A percentile compares a stretch with the other conserved stretches of the same genome.
phyloP scores from a whole-genome alignment of 1,140 invertebrate genomes.

The Lucilia sericata region DNA sequence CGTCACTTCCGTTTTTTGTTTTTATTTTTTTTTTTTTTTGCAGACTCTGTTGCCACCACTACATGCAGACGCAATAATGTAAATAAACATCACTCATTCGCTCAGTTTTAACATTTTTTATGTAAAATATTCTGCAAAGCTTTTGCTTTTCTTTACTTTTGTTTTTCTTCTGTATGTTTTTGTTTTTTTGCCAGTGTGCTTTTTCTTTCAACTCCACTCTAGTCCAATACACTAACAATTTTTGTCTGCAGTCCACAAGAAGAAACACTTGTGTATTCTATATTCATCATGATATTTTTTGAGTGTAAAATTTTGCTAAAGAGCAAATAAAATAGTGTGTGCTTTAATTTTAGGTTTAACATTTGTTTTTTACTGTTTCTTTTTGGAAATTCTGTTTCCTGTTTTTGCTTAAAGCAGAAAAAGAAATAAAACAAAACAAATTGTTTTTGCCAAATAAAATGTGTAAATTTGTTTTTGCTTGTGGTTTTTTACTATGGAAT shows the following conservation, averaged over 20 bases:
- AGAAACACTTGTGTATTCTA: neutral
- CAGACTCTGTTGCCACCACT: neutral
- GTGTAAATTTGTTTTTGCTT: neutral
- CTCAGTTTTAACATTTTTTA: neutral
- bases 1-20: slow-evolving; percentile 7
- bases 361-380: neutral
- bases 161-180: neutral
- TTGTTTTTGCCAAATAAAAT: slow-evolving; percentile 4
- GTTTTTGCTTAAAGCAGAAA: neutral
- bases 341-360: neutral
- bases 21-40: neutral
- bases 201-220: neutral
- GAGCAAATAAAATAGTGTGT: neutral
- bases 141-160: neutral
- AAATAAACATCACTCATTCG: neutral
- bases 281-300: too few species aligned
- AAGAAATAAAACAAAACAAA: neutral
- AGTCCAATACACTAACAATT: neutral
- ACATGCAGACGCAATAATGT: neutral
- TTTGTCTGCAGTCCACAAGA: neutral
- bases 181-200: neutral
- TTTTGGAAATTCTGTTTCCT: slow-evolving; percentile 9
- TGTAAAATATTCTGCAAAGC: too few species aligned
- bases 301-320: neutral
- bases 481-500: neutral